phyloP scores from a whole-genome alignment of 2,888 invertebrate genomes.

The Clivina fossor region DNA sequence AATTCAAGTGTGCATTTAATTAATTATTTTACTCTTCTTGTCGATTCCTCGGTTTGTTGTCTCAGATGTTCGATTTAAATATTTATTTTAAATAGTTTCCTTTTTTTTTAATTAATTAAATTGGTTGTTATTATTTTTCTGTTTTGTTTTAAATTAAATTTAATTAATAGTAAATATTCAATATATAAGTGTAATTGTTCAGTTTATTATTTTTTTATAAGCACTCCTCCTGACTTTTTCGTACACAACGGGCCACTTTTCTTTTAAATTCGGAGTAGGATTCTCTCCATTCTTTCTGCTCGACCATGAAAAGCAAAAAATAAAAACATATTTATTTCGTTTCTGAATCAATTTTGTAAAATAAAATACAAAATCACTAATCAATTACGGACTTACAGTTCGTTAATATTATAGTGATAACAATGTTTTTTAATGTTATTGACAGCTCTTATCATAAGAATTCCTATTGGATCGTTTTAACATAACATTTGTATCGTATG shows the following conservation, averaged over 20 bases:
- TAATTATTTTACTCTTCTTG: no score
- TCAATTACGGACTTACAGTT: no score
- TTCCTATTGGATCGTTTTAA: no score
- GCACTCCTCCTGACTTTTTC: slow-evolving; percentile 98
- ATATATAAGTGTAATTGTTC: slow-evolving; percentile 37
- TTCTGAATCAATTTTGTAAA: no score
- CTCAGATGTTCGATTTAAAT: no score
- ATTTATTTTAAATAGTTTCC: slow-evolving; percentile 13
- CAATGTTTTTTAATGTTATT: no score
- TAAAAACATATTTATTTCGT: no score
- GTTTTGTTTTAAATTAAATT: slow-evolving; percentile 28
- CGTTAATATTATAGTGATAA: no score
- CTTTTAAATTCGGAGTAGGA: slow-evolving; percentile 95
- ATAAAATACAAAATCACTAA: no score
- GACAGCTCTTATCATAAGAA: no score
- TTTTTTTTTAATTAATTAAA: slow-evolving; percentile 14
- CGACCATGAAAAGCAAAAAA: slow-evolving; percentile 41
- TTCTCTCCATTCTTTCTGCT: slow-evolving; percentile 98
- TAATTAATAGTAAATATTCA: slow-evolving; percentile 29
- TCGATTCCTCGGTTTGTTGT: no score
- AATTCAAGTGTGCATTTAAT: slow-evolving; percentile 24
- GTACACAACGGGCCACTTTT: slow-evolving; percentile 96
- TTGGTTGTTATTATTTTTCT: slow-evolving; percentile 26
- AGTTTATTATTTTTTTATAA: slow-evolving; percentile 70
- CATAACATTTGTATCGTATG: no score